Conservation (phyloP, 2,797 vertebrate species). For the Acropternis orthonyx region DNA sequence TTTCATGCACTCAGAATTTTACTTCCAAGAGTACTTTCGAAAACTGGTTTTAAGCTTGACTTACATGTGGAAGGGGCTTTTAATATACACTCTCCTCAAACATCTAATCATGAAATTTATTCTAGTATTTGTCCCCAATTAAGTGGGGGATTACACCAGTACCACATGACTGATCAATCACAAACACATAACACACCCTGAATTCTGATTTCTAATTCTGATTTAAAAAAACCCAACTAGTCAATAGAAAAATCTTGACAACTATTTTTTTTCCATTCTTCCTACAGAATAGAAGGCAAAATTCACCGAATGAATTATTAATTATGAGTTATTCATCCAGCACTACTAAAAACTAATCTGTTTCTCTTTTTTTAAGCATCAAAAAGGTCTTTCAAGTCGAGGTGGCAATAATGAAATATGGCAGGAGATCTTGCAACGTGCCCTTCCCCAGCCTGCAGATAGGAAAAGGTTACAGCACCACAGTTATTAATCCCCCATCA, state of each 20-base stretch:
- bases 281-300: constrained; percentile 18
- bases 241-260: constrained; percentile 7
- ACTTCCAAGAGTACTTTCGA: background rate
- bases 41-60: background rate
- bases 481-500: constrained; percentile 75
- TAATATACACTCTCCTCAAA: background rate
- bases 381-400: constrained; percentile 49
- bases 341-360: constrained; percentile 47
- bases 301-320: constrained; percentile 48
- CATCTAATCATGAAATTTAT: background rate
- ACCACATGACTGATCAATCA: background rate
- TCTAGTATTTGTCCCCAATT: background rate
- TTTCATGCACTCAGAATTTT: background rate
- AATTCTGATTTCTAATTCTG: background rate
- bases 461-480: constrained; percentile 66
- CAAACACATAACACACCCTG: background rate
- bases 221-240: background rate
- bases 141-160: background rate
- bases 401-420: constrained; percentile 71
- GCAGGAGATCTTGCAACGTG: constrained; percentile 54
- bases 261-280: background rate
- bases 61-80: background rate
- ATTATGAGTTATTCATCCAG: constrained; percentile 55
- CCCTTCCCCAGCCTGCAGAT: constrained; percentile 37
- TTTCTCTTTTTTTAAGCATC: constrained; percentile 18